Conservation (phyloP, 2,797 vertebrate species). For the Pangasius macronema region DNA sequence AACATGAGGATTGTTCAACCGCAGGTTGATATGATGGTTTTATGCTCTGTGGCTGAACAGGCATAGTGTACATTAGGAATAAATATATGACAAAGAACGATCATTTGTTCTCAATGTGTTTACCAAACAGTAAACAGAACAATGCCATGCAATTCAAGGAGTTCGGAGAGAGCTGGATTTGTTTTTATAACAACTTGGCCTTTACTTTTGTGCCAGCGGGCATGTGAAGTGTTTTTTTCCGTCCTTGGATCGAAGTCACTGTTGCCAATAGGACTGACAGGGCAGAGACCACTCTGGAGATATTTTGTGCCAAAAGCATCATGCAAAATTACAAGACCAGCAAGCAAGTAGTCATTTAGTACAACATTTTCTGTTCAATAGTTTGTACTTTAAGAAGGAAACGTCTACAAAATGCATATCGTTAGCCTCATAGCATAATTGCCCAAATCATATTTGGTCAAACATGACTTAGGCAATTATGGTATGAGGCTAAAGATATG, state of each 20-base stretch:
- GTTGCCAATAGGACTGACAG: not conserved
- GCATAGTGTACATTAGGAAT: not conserved
- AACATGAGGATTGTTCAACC: not conserved
- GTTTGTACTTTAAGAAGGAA: not conserved
- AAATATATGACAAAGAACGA: slow-evolving; percentile 21
- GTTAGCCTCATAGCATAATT: too few species aligned
- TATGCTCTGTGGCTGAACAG: not conserved
- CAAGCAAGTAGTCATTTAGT: not conserved
- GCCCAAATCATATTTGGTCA: too few species aligned
- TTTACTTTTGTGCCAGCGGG: not conserved
- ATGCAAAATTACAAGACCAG: not conserved
- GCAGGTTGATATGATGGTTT: not conserved
- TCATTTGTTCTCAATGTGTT: slow-evolving; percentile 30
- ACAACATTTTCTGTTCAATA: not conserved
- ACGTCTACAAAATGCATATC: not conserved
- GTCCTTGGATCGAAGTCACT: not conserved
- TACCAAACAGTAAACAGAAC: slow-evolving; percentile 17
- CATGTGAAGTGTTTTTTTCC: not conserved
- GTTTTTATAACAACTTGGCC: not conserved
- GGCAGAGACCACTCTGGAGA: not conserved
- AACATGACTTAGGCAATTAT: too few species aligned
- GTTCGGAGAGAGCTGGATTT: not conserved
- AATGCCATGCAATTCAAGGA: not conserved
- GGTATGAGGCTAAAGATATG: too few species aligned
- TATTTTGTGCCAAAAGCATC: not conserved